Conservation (phyloP, 1,140 invertebrate species). For the Nasonia giraulti region DNA sequence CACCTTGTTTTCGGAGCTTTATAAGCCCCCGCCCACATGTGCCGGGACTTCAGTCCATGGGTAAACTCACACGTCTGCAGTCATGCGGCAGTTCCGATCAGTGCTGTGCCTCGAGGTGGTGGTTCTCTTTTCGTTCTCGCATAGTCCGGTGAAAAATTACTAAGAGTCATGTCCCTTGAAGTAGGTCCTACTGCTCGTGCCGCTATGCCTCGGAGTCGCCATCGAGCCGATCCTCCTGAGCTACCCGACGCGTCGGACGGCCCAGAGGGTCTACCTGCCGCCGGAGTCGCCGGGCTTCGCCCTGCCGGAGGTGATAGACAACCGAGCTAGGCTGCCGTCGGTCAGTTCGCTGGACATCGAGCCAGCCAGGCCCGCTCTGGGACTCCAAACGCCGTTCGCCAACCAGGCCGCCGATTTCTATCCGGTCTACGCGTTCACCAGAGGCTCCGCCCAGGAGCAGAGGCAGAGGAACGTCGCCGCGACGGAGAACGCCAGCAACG, state of each 20-base stretch:
- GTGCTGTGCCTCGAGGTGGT: neutral
- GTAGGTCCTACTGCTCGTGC: neutral
- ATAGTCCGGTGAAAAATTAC: no score
- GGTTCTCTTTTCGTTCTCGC: neutral
- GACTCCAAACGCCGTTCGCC: neutral
- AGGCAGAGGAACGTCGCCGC: neutral
- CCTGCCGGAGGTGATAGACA: constrained; percentile 61
- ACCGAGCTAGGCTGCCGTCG: constrained; percentile 54
- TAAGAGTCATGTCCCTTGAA: neutral
- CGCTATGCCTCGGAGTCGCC: neutral
- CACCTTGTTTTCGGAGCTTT: neutral
- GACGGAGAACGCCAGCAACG: neutral
- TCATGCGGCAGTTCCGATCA: neutral
- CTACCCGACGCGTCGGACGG: neutral
- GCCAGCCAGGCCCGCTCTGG: neutral
- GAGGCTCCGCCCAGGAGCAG: constrained; percentile 7
- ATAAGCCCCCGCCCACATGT: constrained; percentile 5
- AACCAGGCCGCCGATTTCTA: neutral
- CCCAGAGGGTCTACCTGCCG: constrained; percentile 55
- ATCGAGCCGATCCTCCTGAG: neutral
- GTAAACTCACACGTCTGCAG: neutral
- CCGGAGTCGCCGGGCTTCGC: constrained; percentile 51
- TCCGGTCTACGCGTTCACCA: constrained; percentile 15
- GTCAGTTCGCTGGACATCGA: neutral
- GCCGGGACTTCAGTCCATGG: neutral